Base-by-base conservation (phyloP, 2,113 vertebrate genomes). In the Mobula hypostoma region DNA sequence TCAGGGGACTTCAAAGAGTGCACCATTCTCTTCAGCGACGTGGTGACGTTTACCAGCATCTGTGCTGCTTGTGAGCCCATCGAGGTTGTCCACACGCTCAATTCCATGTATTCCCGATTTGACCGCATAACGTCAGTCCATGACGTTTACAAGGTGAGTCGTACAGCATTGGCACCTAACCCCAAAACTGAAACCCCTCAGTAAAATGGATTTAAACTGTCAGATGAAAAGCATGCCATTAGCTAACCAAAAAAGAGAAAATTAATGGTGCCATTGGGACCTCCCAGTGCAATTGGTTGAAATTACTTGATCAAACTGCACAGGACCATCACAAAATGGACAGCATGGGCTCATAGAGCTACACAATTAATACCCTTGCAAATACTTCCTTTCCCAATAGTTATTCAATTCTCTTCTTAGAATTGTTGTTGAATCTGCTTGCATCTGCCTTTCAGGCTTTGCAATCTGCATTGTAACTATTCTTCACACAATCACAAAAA, bases 41-140 rank as follows among this genome's bases (percentile, higher is more conserved):
- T 97, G 76, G 97, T 97, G 66, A 97, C 96, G 72, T 97, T 98
- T 95, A 98, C 97, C 1, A 97, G 96, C 95, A 98, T 96, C 95
- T 97, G 96, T 7, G 97, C 97, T 15, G 96, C 95, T 94, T 97
- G 96, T 48, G 96, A 98, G 94, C 97, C 97, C 93, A 97, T 97
- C 94, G 95, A 97, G 48, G 97, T 95, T 0, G 97, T 97, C 79
- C 96, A 97, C 94, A 97, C 97, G 96, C 96, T 97, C n/a, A 98
- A 97, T 94, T 96, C 95, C 94, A 96, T 97, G 96, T 97, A 97
- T 95, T 98, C 97, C 80, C 97, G 94, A 95, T 97, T 97, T 92
- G 97, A 97, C 95, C 95, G 91, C 9, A 95, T 97, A 92, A 97
- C 96, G 77, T 97, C 72, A 9, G 74, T 97, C 74, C 97, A 97